These are phyloP conservation scores for Andrena flavipes DNA, from an alignment of 2,888 invertebrate species.

Conservation along the genomic window DNA sequence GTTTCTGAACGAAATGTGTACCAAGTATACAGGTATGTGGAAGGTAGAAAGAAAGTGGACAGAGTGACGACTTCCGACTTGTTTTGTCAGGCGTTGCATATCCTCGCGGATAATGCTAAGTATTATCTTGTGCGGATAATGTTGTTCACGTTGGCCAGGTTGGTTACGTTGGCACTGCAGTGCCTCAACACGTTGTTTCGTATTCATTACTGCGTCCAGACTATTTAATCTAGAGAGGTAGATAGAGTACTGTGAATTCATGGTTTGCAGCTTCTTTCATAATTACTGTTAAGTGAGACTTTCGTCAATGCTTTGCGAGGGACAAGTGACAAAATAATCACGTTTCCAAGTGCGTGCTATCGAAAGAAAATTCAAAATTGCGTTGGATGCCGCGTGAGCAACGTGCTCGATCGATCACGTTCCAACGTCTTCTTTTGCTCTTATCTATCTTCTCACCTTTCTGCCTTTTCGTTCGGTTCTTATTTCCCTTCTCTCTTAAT, in stretches of 20 bases:
- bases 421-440: background rate
- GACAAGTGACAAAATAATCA: background rate
- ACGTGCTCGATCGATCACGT: background rate
- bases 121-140: too few species aligned
- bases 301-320: background rate
- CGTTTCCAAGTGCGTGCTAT: background rate
- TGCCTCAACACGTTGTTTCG: background rate
- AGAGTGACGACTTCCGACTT: slow-evolving; percentile 73
- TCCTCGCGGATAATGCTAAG: slow-evolving; percentile 56
- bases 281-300: background rate
- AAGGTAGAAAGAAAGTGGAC: slow-evolving; percentile 6
- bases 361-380: too few species aligned
- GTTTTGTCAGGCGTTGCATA: slow-evolving; percentile 82
- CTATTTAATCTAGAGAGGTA: too few species aligned
- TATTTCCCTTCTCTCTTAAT: background rate
- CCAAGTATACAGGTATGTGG: background rate
- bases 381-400: too few species aligned
- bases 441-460: background rate
- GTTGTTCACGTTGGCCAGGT: background rate
- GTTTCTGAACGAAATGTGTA: background rate
- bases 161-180: background rate
- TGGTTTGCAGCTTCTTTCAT: too few species aligned
- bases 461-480: background rate
- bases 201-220: slow-evolving; percentile 6
- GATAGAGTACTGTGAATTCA: too few species aligned